phyloP scores from a whole-genome alignment of 2,888 invertebrate species.

The Pterostichus madidus region DNA sequence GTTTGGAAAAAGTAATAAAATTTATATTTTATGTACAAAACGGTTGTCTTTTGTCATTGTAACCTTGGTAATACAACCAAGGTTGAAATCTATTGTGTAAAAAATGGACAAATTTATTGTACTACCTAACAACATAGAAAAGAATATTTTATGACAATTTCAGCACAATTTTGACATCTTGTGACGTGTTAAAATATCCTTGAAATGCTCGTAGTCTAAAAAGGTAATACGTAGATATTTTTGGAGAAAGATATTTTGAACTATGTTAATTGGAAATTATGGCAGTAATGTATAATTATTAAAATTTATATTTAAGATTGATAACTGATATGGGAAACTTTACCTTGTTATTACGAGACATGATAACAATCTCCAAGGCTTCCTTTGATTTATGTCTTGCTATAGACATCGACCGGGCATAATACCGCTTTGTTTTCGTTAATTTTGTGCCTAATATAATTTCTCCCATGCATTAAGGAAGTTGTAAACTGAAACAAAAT shows the following conservation, averaged over 20 bases:
- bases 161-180: not conserved
- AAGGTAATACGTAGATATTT: constrained; percentile 13
- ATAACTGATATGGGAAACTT: constrained; percentile 61
- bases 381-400: constrained; percentile 52
- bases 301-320: constrained; percentile 63
- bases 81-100: constrained; percentile 18
- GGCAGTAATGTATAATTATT: constrained; percentile 60
- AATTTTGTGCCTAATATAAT: constrained; percentile 15
- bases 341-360: constrained; percentile 63
- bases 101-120: constrained; percentile 18
- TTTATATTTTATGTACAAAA: constrained; percentile 2
- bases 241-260: constrained; percentile 23
- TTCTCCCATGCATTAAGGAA: constrained; percentile 45
- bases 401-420: constrained; percentile 46
- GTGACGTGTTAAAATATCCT: constrained; percentile 1
- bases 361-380: constrained; percentile 62
- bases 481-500: constrained; percentile 37
- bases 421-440: constrained; percentile 45
- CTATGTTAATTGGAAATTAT: constrained; percentile 59
- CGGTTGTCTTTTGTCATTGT: constrained; percentile 25
- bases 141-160: constrained; percentile 35
- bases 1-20: not conserved
- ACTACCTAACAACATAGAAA: not conserved
- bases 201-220: not conserved
- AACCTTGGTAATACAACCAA: constrained; percentile 37